phyloP scores from a whole-genome alignment of 2,888 invertebrate species.

The Neelides folsomi region DNA sequence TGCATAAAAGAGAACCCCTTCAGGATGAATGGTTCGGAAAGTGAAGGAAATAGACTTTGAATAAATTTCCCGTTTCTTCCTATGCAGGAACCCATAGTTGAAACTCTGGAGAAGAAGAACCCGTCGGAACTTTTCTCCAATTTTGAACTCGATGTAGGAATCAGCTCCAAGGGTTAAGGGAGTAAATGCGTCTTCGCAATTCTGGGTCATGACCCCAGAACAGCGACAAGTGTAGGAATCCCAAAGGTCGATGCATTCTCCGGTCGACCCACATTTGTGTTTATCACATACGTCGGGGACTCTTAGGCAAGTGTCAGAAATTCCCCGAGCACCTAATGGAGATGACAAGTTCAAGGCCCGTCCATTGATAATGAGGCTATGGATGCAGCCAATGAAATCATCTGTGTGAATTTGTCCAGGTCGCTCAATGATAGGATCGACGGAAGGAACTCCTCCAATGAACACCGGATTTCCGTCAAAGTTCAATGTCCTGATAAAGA shows the following conservation, averaged over 20 bases:
- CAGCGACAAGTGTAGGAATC: constrained; percentile 54
- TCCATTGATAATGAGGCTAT: constrained; percentile 78
- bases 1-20: constrained; percentile 72
- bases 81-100: constrained; percentile 58
- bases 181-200: constrained; percentile 63
- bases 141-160: constrained; percentile 59
- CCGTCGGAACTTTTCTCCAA: constrained; percentile 66
- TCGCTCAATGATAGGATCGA: constrained; percentile 73
- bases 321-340: constrained; percentile 57
- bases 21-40: constrained; percentile 62
- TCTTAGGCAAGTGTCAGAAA: constrained; percentile 63
- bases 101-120: constrained; percentile 72
- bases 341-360: constrained; percentile 64
- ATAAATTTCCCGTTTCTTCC: constrained; percentile 45
- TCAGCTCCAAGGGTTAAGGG: constrained; percentile 65
- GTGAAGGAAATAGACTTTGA: constrained; percentile 63
- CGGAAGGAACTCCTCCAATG: constrained; percentile 69
- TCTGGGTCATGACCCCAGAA: constrained; percentile 53
- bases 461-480: constrained; percentile 77
- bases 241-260: constrained; percentile 75
- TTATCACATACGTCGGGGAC: constrained; percentile 38
- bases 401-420: constrained; percentile 83
- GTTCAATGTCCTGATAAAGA: constrained; percentile 57
- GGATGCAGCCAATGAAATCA: constrained; percentile 86
- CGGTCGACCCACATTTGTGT: constrained; percentile 42